phyloP scores from a whole-genome alignment of 2,888 invertebrate genomes.

The Nemoura dubitans region DNA sequence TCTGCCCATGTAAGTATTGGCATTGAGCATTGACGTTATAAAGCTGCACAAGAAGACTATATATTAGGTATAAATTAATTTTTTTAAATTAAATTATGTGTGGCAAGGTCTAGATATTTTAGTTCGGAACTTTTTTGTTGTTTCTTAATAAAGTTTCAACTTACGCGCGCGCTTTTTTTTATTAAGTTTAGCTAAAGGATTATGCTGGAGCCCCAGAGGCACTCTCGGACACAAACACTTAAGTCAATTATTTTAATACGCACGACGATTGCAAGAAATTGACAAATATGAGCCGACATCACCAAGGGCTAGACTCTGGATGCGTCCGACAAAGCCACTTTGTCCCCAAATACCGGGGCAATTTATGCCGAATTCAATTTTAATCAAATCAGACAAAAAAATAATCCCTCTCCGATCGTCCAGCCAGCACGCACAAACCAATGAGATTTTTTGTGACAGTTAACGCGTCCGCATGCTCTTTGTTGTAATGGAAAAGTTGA shows the following conservation, averaged over 20 bases:
- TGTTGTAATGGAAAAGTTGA: no score
- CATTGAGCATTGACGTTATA: no score
- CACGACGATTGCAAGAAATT: background rate
- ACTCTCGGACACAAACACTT: background rate
- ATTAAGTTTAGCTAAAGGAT: no score
- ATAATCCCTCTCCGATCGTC: background rate
- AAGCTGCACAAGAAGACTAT: no score
- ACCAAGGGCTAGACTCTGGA: background rate
- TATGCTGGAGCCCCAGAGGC: background rate
- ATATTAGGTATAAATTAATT: no score
- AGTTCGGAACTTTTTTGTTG: no score
- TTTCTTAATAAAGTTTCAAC: no score
- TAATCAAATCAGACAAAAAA: background rate
- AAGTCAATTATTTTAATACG: background rate
- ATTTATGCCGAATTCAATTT: background rate
- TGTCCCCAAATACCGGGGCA: background rate
- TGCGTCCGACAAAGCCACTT: background rate
- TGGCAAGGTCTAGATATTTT: no score
- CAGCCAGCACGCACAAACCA: background rate
- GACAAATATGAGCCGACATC: background rate
- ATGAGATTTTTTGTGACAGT: background rate
- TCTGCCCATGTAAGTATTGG: no score
- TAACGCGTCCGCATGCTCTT: no score
- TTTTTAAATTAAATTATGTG: no score
- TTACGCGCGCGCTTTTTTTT: no score